Evolutionary conservation across 2,113 vertebrate genomes (phyloP).

Genomic region (Ictalurus punctatus): DNA sequence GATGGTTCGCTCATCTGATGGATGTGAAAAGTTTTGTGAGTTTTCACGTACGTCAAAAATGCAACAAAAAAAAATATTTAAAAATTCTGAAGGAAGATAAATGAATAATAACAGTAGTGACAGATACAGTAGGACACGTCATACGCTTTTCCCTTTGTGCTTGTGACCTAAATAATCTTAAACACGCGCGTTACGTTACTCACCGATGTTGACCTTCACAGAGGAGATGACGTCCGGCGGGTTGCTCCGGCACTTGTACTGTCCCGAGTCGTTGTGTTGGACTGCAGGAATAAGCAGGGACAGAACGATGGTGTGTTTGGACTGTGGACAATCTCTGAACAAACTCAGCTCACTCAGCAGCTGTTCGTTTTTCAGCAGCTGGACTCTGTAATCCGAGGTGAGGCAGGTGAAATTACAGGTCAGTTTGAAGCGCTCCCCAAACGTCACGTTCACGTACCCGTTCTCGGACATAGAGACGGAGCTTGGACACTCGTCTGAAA

Average conservation of each 20-base stretch:
- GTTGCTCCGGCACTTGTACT: conserved; percentile 4
- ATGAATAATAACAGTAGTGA: background rate
- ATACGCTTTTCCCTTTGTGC: background rate
- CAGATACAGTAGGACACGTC: background rate
- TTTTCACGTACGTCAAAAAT: background rate
- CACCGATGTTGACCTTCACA: background rate
- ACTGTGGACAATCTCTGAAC: background rate
- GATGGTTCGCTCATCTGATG: background rate
- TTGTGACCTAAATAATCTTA: background rate
- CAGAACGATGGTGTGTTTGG: background rate
- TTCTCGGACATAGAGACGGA: background rate
- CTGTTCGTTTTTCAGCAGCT: conserved; percentile 10
- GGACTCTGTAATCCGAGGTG: background rate
- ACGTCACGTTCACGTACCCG: background rate
- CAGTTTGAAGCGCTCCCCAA: conserved; percentile 29
- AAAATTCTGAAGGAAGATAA: background rate
- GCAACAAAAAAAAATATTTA: background rate
- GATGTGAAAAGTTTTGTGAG: background rate
- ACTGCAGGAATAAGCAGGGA: background rate
- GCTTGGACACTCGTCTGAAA: conserved; percentile 16
- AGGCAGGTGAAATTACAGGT: conserved; percentile 23
- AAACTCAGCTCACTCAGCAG: background rate
- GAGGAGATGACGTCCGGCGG: accelerated
- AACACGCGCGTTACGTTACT: background rate
- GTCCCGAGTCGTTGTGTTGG: conserved; percentile 15